Evolutionary conservation across 1,140 invertebrate genomes (phyloP).

Genomic region (Drosophila repleta): DNA sequence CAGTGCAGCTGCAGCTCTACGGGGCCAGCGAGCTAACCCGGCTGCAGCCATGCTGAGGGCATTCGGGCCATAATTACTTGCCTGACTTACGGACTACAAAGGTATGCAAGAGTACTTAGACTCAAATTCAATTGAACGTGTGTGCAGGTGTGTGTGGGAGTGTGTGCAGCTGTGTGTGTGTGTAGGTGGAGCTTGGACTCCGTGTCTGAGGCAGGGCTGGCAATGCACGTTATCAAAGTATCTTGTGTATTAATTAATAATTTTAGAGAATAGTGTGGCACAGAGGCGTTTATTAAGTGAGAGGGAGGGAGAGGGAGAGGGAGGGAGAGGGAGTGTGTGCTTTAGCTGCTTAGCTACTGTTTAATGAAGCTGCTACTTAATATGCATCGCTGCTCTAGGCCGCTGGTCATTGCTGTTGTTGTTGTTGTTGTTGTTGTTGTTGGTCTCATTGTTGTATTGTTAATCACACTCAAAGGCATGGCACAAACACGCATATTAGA

Average conservation of each 20-base stretch:
- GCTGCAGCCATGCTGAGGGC: neutral
- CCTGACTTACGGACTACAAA: constrained; percentile 9
- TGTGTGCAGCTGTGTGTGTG: neutral
- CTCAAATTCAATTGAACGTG: neutral
- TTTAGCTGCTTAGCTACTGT: constrained; percentile 9
- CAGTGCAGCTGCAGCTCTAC: no score
- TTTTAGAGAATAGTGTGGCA: neutral
- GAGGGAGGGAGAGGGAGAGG: no score
- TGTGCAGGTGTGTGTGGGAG: neutral
- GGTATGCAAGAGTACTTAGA: neutral
- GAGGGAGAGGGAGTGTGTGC: neutral
- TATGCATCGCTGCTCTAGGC: constrained; percentile 5
- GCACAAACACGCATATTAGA: constrained; percentile 48
- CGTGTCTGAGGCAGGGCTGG: neutral
- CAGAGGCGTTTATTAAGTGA: neutral
- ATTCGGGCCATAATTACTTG: neutral
- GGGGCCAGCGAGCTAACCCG: no score
- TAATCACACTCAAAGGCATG: constrained; percentile 67
- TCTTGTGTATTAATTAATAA: constrained; percentile 18
- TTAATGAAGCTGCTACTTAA: constrained; percentile 4
- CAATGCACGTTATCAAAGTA: constrained; percentile 5
- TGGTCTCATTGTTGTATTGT: neutral
- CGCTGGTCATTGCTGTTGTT: neutral
- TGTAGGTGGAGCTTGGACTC: no score
- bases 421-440: neutral